Conservation (phyloP, 2,113 vertebrate genomes). For the Cavia aperea region DNA sequence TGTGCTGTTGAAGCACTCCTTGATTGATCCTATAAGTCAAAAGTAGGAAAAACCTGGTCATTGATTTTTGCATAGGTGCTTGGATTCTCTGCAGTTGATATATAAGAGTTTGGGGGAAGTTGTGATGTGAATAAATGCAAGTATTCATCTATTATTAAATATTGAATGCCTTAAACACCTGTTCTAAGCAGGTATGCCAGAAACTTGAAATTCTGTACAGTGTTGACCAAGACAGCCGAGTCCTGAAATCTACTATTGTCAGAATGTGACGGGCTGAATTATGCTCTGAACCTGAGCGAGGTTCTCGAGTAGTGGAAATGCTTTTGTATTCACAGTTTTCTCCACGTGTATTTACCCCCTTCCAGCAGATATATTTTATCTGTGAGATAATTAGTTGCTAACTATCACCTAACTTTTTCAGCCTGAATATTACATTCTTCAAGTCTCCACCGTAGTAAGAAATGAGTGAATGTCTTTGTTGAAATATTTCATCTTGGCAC, state of each 20-base stretch:
- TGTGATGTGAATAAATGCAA: neutral
- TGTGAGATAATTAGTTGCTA: neutral
- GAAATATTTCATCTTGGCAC: neutral
- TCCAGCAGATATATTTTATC: neutral
- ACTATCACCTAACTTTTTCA: neutral
- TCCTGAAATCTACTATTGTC: neutral
- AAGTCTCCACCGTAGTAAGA: neutral
- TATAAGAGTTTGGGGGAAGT: neutral
- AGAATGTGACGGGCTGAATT: neutral
- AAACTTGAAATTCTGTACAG: neutral
- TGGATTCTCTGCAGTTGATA: neutral
- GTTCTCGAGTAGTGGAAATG: neutral
- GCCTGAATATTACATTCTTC: neutral
- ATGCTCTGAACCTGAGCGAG: no score
- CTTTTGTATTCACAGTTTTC: neutral
- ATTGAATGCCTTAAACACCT: neutral
- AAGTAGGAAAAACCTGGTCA: neutral
- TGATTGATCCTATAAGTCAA: neutral
- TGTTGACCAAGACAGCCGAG: neutral
- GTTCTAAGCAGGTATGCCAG: neutral
- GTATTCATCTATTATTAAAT: neutral
- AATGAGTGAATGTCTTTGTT: neutral
- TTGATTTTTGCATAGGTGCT: slow-evolving; percentile 30
- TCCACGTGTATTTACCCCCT: neutral
- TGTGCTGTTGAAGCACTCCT: neutral